Percentiles rank a stretch among this genome's conserved stretches.
phyloP scores from a whole-genome alignment of 2,797 vertebrate genomes.

The Kryptolebias ocellatus region DNA sequence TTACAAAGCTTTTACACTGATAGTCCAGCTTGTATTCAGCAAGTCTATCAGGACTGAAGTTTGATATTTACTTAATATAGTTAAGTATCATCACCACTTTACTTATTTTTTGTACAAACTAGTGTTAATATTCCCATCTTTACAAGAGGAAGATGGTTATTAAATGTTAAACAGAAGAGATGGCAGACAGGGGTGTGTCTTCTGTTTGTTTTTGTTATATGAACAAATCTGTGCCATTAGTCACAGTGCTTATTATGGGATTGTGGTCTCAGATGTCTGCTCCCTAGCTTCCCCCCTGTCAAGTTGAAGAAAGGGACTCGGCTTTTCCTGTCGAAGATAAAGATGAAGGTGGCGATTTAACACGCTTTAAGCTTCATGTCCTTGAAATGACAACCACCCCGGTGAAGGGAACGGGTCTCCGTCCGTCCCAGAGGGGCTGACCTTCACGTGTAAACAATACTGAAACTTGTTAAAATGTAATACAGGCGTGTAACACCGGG shows the following conservation, averaged over 20 bases:
- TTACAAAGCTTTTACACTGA: too few species aligned
- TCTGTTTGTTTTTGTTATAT: not conserved
- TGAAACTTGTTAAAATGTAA: not conserved
- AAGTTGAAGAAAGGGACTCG: not conserved
- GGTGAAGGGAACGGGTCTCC: not conserved
- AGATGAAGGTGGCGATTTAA: too few species aligned
- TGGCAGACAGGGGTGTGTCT: too few species aligned
- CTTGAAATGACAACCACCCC: too few species aligned
- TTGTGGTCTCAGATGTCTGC: not conserved
- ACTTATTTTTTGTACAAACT: not conserved
- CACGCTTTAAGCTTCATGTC: too few species aligned
- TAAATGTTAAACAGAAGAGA: too few species aligned
- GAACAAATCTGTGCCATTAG: not conserved
- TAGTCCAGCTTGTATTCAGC: too few species aligned
- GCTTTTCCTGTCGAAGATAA: too few species aligned
- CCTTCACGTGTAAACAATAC: not conserved
- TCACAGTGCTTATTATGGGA: too few species aligned
- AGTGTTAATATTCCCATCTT: not conserved
- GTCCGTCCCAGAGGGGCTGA: not conserved
- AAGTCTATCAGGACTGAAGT: too few species aligned
- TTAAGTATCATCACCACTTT: too few species aligned
- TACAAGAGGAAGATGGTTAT: not conserved
- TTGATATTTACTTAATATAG: too few species aligned
- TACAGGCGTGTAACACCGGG: not conserved
- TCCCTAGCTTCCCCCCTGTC: not conserved